Percentiles rank a stretch among this genome's conserved stretches.
Conservation (phyloP, 2,888 invertebrate genomes). For the Bimastos eiseni region DNA sequence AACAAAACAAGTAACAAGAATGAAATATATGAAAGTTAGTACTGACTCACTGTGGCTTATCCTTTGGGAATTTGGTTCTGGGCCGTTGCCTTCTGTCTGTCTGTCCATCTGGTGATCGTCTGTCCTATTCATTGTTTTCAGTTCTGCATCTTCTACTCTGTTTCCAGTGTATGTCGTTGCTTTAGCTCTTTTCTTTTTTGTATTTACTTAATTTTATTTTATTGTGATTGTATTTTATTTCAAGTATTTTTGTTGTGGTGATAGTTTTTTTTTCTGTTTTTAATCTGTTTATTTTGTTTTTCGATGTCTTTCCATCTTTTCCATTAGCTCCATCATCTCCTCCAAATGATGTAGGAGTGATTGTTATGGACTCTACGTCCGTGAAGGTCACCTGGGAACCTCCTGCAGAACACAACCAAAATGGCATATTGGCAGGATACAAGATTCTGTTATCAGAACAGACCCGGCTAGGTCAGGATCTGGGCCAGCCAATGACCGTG, state of each 20-base stretch:
- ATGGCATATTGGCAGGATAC: constrained; percentile 69
- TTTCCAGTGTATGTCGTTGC: background rate
- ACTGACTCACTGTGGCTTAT: too few relatives aligned
- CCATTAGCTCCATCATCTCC: constrained; percentile 89
- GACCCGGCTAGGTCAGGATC: constrained; percentile 8
- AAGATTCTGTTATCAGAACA: constrained; percentile 50
- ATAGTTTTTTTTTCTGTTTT: background rate
- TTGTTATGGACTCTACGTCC: constrained; percentile 83
- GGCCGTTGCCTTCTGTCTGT: background rate
- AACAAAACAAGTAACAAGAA: too few relatives aligned
- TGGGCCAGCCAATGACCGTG: constrained; percentile 68
- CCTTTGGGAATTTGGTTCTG: background rate
- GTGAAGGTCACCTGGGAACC: constrained; percentile 90
- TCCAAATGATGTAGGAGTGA: constrained; percentile 88
- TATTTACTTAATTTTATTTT: background rate
- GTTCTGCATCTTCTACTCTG: background rate
- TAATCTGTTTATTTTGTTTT: background rate
- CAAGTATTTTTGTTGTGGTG: background rate
- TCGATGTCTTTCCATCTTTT: background rate
- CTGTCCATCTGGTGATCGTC: background rate
- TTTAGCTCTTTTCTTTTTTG: background rate
- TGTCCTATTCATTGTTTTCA: background rate
- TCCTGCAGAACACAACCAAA: constrained; percentile 85
- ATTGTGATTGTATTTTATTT: background rate
- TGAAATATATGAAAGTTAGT: too few relatives aligned